Base-by-base conservation (phyloP, 2,113 vertebrate genomes). In the Pholis gunnellus region DNA sequence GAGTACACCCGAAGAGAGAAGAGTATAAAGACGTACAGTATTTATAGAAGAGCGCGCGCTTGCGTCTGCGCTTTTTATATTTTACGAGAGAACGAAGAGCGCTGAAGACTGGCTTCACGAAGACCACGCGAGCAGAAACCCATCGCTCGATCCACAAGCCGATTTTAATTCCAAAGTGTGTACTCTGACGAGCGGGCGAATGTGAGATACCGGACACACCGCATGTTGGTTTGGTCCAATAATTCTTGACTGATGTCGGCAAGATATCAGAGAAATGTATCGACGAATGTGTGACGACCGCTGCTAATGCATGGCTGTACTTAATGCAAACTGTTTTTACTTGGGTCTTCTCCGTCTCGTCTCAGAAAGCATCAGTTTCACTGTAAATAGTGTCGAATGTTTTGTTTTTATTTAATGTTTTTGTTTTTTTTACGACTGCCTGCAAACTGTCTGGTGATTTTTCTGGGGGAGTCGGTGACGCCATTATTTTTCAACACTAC, bases 221-320 rank as follows among this genome's bases (percentile, higher is more conserved):
- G 66, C 65, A 54, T 84, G 86, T 81, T 57, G 27, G 40, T 71
- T 36, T 73, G 79, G 79, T 88, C 71, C 54, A 67, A 52, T 80
- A 6, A 57, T 81, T 46, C 38, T 60, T 73, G 60, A 87, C 79
- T 50, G 69, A 70, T 13, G 65, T 54, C 46, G 18, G 44, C 9
- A 22, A 83, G 78, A 88, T 85, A 79, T 65, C 72, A 31, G 64
- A 63, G 56, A 46, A 79, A 78, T 4, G 57, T 69, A 48, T 65
- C 0, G 48, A 79, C 31, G 86, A 89, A 89, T 86, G 86, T 91
- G 86, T 85, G 86, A 87, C n/a, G 71, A 88, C 71, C 66, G 92
- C 91, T 93, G 93, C 91, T 93, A 92, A 86, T 82, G 94, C 94
- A 95, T 93, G 90, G 87, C 89, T 94, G 75, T 87, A 88, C 67